phyloP scores from a whole-genome alignment of 2,113 vertebrate genomes.

The Panurus biarmicus region DNA sequence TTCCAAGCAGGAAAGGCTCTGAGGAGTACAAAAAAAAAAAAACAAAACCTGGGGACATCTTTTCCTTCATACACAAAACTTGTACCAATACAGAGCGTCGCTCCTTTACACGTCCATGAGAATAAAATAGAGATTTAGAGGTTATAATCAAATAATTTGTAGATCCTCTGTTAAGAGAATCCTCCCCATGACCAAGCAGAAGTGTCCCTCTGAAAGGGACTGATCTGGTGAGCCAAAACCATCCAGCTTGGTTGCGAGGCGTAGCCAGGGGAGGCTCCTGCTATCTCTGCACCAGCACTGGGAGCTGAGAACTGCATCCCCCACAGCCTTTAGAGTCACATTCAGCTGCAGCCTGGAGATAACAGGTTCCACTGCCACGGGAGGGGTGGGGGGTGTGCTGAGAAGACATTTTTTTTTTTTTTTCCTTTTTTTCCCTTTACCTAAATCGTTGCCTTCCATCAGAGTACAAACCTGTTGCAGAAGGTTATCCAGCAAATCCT shows the following conservation, averaged over 20 bases:
- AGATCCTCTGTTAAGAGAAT: neutral
- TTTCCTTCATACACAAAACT: neutral
- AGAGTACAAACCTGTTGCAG: slow-evolving; percentile 85
- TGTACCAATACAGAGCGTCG: fast-evolving
- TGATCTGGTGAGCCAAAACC: neutral
- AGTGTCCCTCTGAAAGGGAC: neutral
- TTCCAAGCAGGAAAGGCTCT: neutral
- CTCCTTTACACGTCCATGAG: fast-evolving
- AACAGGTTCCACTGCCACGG: neutral
- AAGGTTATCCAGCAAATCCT: slow-evolving; percentile 86
- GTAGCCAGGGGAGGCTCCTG: neutral
- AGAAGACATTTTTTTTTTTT: neutral
- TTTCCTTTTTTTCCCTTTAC: neutral
- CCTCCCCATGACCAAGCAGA: neutral
- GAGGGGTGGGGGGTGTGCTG: neutral
- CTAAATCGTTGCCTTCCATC: neutral
- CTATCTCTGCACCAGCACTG: neutral
- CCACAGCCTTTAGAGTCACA: neutral
- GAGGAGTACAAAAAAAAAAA: neutral
- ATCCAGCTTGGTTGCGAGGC: neutral
- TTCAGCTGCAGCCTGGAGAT: neutral
- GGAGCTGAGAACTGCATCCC: neutral
- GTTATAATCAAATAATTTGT: neutral
- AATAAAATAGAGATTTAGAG: neutral
- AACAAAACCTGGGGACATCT: neutral